Percentiles rank a stretch among this genome's conserved stretches.
Evolutionary conservation across 2,888 invertebrate species (phyloP).

Genomic region (Cheilosia vernalis): DNA sequence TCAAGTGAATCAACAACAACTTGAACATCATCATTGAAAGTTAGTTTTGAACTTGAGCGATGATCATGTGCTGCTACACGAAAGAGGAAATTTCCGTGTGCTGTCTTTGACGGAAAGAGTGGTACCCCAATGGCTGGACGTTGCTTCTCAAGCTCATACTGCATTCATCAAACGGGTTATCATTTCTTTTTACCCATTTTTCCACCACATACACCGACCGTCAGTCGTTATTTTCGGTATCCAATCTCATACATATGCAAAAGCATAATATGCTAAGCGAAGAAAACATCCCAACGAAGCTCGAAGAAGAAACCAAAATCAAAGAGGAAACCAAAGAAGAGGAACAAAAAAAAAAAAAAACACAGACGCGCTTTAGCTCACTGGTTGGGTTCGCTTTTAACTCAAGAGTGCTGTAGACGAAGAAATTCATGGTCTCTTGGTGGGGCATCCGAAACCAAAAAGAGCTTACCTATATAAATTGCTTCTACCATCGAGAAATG

Average conservation of each 20-base stretch:
- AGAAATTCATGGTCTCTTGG: slow-evolving; percentile 73
- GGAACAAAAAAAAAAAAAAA: slow-evolving; percentile 54
- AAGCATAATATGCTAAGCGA: slow-evolving; percentile 52
- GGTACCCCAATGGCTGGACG: slow-evolving; percentile 39
- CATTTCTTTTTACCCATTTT: slow-evolving; percentile 45
- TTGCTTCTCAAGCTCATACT: slow-evolving; percentile 28
- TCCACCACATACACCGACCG: slow-evolving; percentile 12
- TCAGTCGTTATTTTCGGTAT: slow-evolving; percentile 27
- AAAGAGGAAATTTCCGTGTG: slow-evolving; percentile 64
- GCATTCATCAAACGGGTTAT: slow-evolving; percentile 59
- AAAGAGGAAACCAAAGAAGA: slow-evolving; percentile 49
- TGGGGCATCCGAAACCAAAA: slow-evolving; percentile 77
- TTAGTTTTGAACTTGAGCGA: slow-evolving; percentile 69
- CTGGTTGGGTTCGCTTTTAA: slow-evolving; percentile 59
- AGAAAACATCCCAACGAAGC: slow-evolving; percentile 59
- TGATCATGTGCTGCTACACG: slow-evolving; percentile 41
- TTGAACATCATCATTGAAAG: slow-evolving; percentile 63
- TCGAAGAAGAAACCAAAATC: slow-evolving; percentile 42
- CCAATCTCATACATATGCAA: slow-evolving; percentile 58
- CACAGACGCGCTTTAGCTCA: slow-evolving; percentile 76
- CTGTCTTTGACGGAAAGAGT: slow-evolving; percentile 36
- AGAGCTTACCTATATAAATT: slow-evolving; percentile 83
- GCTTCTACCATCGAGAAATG: slow-evolving; percentile 83
- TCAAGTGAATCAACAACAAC: slow-evolving; percentile 38
- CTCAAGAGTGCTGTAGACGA: slow-evolving; percentile 64